Conservation (phyloP, 1,140 invertebrate species). For the Drosophila kepulauana region DNA sequence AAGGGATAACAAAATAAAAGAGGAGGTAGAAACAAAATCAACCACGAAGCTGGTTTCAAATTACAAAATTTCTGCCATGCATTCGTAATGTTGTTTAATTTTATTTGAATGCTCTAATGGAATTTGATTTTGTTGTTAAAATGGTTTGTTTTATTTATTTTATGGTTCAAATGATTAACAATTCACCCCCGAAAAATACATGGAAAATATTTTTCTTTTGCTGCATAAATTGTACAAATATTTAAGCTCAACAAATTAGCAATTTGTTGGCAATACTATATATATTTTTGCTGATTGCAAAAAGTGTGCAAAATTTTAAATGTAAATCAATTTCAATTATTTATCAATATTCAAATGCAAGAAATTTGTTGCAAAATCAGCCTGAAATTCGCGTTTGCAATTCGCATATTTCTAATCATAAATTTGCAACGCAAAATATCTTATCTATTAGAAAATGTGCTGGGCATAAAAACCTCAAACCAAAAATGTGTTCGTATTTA, state of each 20-base stretch:
- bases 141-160: constrained; percentile 49
- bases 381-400: neutral
- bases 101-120: constrained; percentile 47
- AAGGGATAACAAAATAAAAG: neutral
- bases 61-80: constrained; percentile 47
- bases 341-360: neutral
- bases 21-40: too few species aligned
- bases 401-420: neutral
- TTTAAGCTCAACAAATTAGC: constrained; percentile 6
- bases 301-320: neutral
- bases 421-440: neutral
- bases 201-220: constrained; percentile 1
- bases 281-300: constrained; percentile 4
- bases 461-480: neutral
- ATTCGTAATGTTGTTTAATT: constrained; percentile 56
- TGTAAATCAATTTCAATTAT: constrained; percentile 1
- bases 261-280: constrained; percentile 3
- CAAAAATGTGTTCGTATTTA: neutral
- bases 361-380: neutral
- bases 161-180: constrained; percentile 32
- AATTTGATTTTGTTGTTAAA: constrained; percentile 42
- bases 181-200: constrained; percentile 1
- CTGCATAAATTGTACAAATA: constrained; percentile 15
- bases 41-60: constrained; percentile 51
- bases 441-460: neutral